These are phyloP conservation scores for Lapara coniferarum DNA, from an alignment of 2,888 invertebrate species.

Conservation along the genomic window DNA sequence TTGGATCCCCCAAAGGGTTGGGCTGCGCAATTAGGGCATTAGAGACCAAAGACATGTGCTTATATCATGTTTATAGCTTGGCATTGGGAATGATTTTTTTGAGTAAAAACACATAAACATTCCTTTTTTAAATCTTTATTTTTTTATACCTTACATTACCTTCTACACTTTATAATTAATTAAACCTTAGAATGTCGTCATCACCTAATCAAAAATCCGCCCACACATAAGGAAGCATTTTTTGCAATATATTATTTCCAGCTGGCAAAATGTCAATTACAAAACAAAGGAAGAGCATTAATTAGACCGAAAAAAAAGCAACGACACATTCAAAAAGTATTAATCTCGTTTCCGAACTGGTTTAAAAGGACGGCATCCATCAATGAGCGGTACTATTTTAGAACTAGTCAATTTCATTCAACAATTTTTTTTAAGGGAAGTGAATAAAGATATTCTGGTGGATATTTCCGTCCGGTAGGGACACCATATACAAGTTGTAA, in stretches of 20 bases:
- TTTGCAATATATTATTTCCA: slow-evolving; percentile 19
- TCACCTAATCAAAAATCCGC: slow-evolving; percentile 8
- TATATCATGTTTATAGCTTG: too few relatives aligned
- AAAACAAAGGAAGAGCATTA: slow-evolving; percentile 58
- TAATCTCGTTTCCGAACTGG: slow-evolving; percentile 62
- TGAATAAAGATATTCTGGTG: neutral
- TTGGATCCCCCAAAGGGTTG: too few relatives aligned
- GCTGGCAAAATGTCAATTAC: slow-evolving; percentile 26
- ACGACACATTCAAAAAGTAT: slow-evolving; percentile 66
- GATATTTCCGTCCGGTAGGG: too few relatives aligned
- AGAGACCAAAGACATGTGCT: too few relatives aligned
- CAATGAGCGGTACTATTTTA: slow-evolving; percentile 15
- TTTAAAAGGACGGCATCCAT: slow-evolving; percentile 58
- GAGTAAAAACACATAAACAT: too few relatives aligned
- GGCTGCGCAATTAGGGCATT: too few relatives aligned
- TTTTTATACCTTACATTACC: too few relatives aligned
- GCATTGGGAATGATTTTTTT: too few relatives aligned
- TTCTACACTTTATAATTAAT: neutral
- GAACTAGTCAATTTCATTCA: neutral
- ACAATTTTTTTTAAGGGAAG: neutral
- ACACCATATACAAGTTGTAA: too few relatives aligned
- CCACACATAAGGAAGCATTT: slow-evolving; percentile 17
- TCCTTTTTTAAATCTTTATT: too few relatives aligned
- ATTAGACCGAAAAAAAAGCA: slow-evolving; percentile 59
- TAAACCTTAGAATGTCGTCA: neutral